Percentiles rank a stretch among this genome's conserved stretches.
phyloP scores from a whole-genome alignment of 2,888 invertebrate genomes.

The Trisateles emortualis region DNA sequence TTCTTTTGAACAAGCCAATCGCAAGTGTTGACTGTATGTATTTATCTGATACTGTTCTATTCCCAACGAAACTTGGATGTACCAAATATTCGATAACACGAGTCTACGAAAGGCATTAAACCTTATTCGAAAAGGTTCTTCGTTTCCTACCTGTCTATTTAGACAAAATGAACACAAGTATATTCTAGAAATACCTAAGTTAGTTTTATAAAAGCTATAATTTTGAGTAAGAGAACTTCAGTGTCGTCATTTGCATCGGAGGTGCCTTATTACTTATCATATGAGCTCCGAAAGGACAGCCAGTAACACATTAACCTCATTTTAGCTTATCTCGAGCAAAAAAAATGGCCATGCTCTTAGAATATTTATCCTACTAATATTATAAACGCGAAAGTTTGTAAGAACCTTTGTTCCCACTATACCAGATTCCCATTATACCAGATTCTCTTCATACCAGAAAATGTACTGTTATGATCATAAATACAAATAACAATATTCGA shows the following conservation, averaged over 20 bases:
- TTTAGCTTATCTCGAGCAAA: conserved; percentile 27
- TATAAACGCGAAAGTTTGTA: not conserved
- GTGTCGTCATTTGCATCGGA: conserved; percentile 36
- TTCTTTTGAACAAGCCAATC: no score
- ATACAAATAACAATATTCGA: no score
- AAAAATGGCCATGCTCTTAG: conserved; percentile 7
- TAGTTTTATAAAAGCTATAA: conserved; percentile 1
- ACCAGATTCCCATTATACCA: no score
- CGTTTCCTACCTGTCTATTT: conserved; percentile 1
- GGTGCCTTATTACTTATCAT: conserved; percentile 32
- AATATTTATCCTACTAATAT: conserved; percentile 11
- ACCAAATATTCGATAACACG: conserved; percentile 1
- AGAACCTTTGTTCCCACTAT: no score
- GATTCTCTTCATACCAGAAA: no score
- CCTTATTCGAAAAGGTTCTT: conserved; percentile 2
- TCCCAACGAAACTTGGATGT: conserved; percentile 1
- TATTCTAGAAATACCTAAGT: not conserved
- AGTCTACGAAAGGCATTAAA: not conserved
- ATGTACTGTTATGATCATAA: no score
- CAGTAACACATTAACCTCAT: conserved; percentile 39
- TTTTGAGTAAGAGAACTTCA: conserved; percentile 18
- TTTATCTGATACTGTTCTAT: not conserved
- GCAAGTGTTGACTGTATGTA: not conserved
- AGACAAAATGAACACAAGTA: conserved; percentile 4
- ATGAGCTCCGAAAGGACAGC: conserved; percentile 31